Base-by-base conservation (phyloP, 2,113 vertebrate species). In the Amia ocellicauda region DNA sequence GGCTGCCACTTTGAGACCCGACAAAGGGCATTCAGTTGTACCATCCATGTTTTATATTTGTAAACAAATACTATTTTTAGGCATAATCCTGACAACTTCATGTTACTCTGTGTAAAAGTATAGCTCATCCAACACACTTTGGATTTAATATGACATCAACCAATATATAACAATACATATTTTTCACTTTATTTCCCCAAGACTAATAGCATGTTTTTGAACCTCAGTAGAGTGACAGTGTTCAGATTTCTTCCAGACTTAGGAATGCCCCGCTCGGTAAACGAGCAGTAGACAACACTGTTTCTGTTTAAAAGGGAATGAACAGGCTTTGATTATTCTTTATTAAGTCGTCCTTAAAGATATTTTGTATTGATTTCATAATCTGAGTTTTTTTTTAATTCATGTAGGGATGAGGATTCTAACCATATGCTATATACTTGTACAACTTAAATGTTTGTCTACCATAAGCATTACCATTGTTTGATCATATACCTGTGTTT, bases 1-100 rank as follows among this genome's bases (percentile, higher is more conserved):
- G 51, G 56, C 64, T 60, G 61, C 29, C 64, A 61, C 57, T 31
- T 26, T 27, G 17, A 16, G 23, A 9, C 13, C 13, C 45, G 13
- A 47, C 45, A 47, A 17, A 47, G 45, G 45, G n/a, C 14, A 47
- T 47, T 47, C 45, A 3, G n/a, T 47, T 47, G 13, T 17, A 47
- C 45, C n/a, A n/a, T 17, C 45, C 16, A 14, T 47, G 45, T 47
- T 47, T 47, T 47, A 47, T 16, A 47, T 47, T 16, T 47, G 45
- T 47, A 16, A 16, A 47, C 45, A 47, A 47, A 47, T 47, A 5
- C 45, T 47, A 47, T 36, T 47, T 7, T 47, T 16, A 47, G 40
- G 16, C n/a, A 47, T 7, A 16, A 47, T 5, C 45, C 45, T 19
- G n/a, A 2, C 7, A 47, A 47, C 14, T 16, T 47, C n/a, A 47